Evolutionary conservation across 2,797 vertebrate species (phyloP).

Genomic region (Rhabdomys pumilio): DNA sequence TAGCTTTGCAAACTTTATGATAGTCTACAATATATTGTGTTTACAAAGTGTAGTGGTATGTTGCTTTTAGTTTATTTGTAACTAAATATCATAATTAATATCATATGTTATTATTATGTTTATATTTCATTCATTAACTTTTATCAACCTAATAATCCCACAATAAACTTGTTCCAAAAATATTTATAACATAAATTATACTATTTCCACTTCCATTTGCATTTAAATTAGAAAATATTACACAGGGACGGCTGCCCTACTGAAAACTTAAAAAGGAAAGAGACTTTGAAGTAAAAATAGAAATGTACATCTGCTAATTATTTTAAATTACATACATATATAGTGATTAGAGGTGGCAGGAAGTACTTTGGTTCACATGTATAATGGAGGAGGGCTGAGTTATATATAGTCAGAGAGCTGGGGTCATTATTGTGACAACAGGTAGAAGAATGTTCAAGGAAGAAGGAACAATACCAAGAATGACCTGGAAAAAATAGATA

Average conservation of each 20-base stretch:
- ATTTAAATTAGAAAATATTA: slow-evolving; percentile 42
- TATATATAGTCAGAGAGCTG: background rate
- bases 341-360: background rate
- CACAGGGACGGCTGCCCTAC: background rate
- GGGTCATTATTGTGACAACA: background rate
- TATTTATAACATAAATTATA: slow-evolving; percentile 12
- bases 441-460: slow-evolving; percentile 25
- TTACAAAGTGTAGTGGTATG: background rate
- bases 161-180: slow-evolving; percentile 43
- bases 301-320: background rate
- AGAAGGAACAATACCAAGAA: background rate
- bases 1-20: slow-evolving; percentile 33
- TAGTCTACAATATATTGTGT: background rate
- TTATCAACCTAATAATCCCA: slow-evolving; percentile 10
- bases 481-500: background rate
- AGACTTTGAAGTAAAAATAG: slow-evolving; percentile 4
- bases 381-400: background rate
- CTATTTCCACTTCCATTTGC: background rate
- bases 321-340: slow-evolving; percentile 14
- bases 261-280: slow-evolving; percentile 21
- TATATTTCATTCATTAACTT: slow-evolving; percentile 40
- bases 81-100: slow-evolving; percentile 32
- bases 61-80: background rate
- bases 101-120: background rate
- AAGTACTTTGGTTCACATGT: background rate